Conservation (phyloP, 2,797 vertebrate genomes). For the Nannoperca australis region DNA sequence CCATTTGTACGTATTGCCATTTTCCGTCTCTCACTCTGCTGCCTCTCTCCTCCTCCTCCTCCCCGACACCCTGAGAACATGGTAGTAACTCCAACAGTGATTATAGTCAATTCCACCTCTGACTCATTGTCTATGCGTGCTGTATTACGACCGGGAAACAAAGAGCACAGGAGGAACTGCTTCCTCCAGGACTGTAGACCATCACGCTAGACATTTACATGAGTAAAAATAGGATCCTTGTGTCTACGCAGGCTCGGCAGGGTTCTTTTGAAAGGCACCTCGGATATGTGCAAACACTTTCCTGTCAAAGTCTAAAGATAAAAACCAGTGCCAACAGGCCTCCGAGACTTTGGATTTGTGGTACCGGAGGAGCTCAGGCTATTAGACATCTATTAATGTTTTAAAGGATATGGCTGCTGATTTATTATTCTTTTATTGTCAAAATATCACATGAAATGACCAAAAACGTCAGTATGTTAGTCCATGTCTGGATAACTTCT, state of each 20-base stretch:
- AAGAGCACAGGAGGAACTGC: neutral
- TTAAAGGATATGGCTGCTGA: neutral
- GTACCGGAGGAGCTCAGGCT: neutral
- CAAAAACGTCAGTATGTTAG: neutral
- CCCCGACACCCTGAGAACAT: slow-evolving; percentile 45
- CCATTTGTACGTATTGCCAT: slow-evolving; percentile 51
- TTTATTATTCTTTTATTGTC: neutral
- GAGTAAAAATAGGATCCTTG: slow-evolving; percentile 32
- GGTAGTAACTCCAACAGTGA: slow-evolving; percentile 35
- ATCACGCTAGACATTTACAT: slow-evolving; percentile 47
- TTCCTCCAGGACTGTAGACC: slow-evolving; percentile 24
- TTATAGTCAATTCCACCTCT: slow-evolving; percentile 47
- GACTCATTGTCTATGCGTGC: slow-evolving; percentile 36
- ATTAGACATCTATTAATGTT: neutral
- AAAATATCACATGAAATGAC: neutral
- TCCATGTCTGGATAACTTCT: neutral
- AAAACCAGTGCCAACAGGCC: neutral
- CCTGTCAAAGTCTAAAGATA: slow-evolving; percentile 1
- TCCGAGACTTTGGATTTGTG: neutral
- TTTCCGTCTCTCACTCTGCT: slow-evolving; percentile 57
- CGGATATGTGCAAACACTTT: slow-evolving; percentile 4
- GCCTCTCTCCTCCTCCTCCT: slow-evolving; percentile 28
- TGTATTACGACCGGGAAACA: slow-evolving; percentile 5
- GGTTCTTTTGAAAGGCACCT: slow-evolving; percentile 33
- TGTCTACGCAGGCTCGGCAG: slow-evolving; percentile 8